phyloP scores from a whole-genome alignment of 2,888 invertebrate genomes.

The Andrena flavipes region DNA sequence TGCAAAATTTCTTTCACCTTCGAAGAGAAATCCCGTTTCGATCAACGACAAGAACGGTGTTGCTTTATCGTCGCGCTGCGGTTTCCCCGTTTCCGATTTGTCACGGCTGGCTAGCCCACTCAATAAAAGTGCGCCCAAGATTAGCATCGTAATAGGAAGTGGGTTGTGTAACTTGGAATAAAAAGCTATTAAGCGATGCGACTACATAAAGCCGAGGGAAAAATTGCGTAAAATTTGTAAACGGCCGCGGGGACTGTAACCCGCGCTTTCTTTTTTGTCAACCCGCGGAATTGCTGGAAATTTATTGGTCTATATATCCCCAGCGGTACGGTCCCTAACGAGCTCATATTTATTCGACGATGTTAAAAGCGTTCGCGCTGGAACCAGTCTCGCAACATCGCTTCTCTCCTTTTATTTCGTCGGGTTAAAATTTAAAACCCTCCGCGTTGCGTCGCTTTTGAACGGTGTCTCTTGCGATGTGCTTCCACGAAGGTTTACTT shows the following conservation, averaged over 20 bases:
- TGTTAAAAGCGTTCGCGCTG: not conserved
- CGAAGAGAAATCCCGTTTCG: not conserved
- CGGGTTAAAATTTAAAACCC: not conserved
- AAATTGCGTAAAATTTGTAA: not conserved
- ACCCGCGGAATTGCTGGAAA: not conserved
- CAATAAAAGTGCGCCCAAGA: constrained; percentile 12
- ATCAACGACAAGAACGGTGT: not conserved
- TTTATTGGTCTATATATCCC: not conserved
- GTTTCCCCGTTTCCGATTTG: not conserved
- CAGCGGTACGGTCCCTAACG: not conserved
- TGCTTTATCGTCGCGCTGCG: not conserved
- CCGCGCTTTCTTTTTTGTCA: not conserved
- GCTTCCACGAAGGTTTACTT: too few relatives aligned
- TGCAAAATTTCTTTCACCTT: not conserved
- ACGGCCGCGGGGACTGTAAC: not conserved
- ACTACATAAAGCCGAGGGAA: not conserved
- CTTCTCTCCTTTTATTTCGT: not conserved
- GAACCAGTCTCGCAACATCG: not conserved
- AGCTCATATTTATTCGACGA: constrained; percentile 10
- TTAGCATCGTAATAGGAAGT: not conserved
- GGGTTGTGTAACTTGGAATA: not conserved
- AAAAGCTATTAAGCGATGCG: not conserved
- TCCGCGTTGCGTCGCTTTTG: not conserved
- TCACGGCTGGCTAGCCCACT: not conserved
- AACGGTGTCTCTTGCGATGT: not conserved